Evolutionary conservation across 1,140 invertebrate species (phyloP).

Genomic region (Ridgeia piscesae): DNA sequence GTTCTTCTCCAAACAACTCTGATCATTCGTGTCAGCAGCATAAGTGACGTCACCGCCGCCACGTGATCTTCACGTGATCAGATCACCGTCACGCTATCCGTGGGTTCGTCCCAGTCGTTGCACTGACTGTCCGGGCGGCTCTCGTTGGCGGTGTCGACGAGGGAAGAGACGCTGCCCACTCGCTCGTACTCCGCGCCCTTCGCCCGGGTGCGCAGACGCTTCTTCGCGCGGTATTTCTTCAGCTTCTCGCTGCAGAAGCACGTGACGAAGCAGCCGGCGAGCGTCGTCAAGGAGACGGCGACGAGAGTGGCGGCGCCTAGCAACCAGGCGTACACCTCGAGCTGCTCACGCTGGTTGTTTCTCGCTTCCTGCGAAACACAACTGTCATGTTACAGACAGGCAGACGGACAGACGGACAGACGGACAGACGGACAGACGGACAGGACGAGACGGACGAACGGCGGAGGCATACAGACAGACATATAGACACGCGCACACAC

Average conservation of each 20-base stretch:
- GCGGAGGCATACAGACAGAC: neutral
- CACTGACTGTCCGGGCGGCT: neutral
- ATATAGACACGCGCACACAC: neutral
- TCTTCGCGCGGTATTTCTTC: neutral
- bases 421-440: no score
- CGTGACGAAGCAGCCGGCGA: neutral
- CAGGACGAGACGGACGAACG: no score
- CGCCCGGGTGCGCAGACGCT: neutral
- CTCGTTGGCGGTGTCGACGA: neutral
- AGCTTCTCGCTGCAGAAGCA: neutral
- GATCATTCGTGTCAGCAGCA: no score
- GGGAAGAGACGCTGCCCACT: neutral
- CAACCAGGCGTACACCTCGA: neutral
- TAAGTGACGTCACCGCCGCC: neutral
- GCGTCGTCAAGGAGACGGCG: neutral
- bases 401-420: no score
- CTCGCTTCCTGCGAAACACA: neutral
- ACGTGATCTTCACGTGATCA: neutral
- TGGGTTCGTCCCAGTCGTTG: constrained; percentile 3
- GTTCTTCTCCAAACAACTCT: no score
- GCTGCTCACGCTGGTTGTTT: neutral
- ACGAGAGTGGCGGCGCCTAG: neutral
- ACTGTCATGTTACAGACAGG: neutral
- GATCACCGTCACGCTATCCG: neutral
- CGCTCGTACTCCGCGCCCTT: neutral